Base-by-base conservation (phyloP, 1,140 invertebrate species). In the Conus betulinus region DNA sequence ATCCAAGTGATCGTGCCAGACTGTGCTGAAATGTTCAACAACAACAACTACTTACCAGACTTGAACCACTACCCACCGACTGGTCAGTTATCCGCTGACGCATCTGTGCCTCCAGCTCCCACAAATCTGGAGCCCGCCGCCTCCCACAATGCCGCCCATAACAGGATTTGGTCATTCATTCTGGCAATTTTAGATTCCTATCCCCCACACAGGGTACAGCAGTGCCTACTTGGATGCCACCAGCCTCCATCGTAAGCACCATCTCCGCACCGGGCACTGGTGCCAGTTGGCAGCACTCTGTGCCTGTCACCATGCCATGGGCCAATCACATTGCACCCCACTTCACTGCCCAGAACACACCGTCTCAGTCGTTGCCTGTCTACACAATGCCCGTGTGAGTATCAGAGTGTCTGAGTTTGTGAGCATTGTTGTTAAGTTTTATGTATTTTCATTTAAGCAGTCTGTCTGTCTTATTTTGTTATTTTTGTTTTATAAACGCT, bases 281-380 rank as follows among this genome's bases (percentile, higher is more conserved):
- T 3, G 84, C 78, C 51, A 79, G 71, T 11, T 89, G 88, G 88
- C 88, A 89, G 52, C 88, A 89, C 78, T 85, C 88, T 6, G 88
- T 89, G 20, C 88, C 88, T 4, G 51, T 52, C 25, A 57, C 74
- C 10, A 89, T 89, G 88, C 88, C 88, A 3, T 89, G 88, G 88
- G 78, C 85, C 23, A 71, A 83, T 74, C 81, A 67, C 51, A 20
- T 53, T 13, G 55, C 81, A 1, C 81, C 71, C 5, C 27, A 84
- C 67, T 88, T 88, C 81, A 84, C n/a, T 55, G 87, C 81, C 8
- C 60, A 84, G 79, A 20, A 25, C 25, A 6, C 27, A 17, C 13
- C 20, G 2, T 53, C 79, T 6, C 39, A 52, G 79, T 53, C 79
- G 11, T 25, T 81, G 39, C 79, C 79, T 81, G 79, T 81, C 39